Evolutionary conservation across 2,888 invertebrate genomes (phyloP).

Genomic region (Diarsia dahlii): DNA sequence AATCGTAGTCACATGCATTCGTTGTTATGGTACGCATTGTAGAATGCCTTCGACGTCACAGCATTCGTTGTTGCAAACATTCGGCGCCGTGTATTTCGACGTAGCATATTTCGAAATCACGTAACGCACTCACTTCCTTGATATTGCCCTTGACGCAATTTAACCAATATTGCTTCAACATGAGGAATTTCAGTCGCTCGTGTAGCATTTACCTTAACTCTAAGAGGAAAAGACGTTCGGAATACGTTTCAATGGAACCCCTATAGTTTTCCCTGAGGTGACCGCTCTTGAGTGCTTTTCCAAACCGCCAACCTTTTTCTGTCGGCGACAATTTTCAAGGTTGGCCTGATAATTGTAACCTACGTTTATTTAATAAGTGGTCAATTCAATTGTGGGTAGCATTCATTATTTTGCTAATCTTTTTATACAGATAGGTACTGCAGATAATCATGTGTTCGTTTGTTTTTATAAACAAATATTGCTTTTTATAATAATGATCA

Average conservation of each 20-base stretch:
- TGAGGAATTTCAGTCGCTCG: background rate
- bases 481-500: background rate
- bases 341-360: conserved; percentile 10
- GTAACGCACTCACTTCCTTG: background rate
- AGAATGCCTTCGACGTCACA: no score
- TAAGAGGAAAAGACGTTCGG: conserved; percentile 43
- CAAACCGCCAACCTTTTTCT: conserved; percentile 28
- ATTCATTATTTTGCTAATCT: background rate
- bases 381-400: background rate
- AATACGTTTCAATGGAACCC: conserved; percentile 39
- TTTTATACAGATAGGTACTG: background rate
- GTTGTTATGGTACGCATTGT: no score
- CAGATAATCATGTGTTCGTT: background rate
- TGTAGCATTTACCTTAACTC: conserved; percentile 11
- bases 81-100: no score
- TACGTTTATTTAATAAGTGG: conserved; percentile 14
- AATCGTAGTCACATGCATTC: no score
- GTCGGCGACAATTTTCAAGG: conserved; percentile 36
- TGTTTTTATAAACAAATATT: background rate
- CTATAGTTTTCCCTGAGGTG: conserved; percentile 48
- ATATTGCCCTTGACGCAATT: background rate
- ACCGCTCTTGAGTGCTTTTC: conserved; percentile 49
- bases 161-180: background rate
- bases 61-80: no score
- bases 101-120: background rate